These are phyloP conservation scores for Aphidoletes aphidimyza DNA, from an alignment of 2,888 invertebrate species.

Conservation along the genomic window DNA sequence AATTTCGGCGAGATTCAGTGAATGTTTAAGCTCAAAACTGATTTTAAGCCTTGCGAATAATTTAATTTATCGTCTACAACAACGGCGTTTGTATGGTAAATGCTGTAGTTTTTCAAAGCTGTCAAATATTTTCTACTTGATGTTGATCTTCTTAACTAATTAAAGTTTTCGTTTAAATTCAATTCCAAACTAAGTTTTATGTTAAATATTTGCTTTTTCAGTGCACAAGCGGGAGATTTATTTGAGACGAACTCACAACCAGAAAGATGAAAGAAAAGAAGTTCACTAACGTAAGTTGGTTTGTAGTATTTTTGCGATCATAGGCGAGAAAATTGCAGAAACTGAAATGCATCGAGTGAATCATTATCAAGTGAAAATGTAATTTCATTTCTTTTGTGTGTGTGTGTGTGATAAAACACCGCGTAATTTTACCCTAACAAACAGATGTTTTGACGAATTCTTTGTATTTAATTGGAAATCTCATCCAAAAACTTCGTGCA, in stretches of 20 bases:
- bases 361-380: not conserved
- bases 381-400: no score
- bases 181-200: not conserved
- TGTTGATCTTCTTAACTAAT: conserved; percentile 48
- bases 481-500: not conserved
- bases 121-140: no score
- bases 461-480: not conserved
- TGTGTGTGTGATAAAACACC: no score
- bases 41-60: not conserved
- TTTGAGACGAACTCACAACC: not conserved
- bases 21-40: not conserved
- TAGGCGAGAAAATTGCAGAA: not conserved
- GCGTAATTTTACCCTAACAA: no score
- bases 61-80: not conserved
- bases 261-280: no score
- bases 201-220: not conserved
- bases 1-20: no score
- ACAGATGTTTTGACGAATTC: not conserved
- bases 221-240: not conserved
- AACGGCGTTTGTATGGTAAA: not conserved
- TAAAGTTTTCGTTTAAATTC: conserved; percentile 29
- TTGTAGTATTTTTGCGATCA: not conserved
- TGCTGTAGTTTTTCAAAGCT: no score
- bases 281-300: no score
- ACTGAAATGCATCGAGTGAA: not conserved